Conservation (phyloP, 2,888 invertebrate genomes). For the Drosophila cognata region DNA sequence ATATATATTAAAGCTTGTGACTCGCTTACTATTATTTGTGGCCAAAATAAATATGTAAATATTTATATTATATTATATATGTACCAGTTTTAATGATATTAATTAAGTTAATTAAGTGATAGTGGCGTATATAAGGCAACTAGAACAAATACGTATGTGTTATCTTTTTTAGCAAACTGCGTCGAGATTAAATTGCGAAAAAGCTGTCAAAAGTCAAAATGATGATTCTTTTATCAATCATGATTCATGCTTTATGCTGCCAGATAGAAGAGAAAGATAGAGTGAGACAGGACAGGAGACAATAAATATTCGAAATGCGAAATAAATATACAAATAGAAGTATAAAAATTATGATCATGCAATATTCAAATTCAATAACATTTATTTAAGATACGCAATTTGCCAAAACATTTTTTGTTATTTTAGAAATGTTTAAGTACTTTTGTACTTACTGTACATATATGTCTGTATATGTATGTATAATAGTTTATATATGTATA, state of each 20-base stretch:
- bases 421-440: neutral
- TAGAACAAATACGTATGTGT: constrained; percentile 5
- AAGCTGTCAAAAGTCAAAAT: neutral
- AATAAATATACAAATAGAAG: neutral
- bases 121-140: neutral
- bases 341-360: neutral
- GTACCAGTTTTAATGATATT: neutral
- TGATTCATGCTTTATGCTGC: constrained; percentile 12
- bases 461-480: neutral
- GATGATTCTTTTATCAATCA: constrained; percentile 4
- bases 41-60: neutral
- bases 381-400: neutral
- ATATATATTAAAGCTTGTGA: constrained; percentile 19
- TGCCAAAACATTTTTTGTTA: neutral
- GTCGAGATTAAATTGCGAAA: constrained; percentile 8
- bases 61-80: neutral
- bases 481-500: neutral
- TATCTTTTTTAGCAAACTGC: constrained; percentile 10
- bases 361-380: neutral
- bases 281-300: neutral
- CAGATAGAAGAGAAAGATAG: neutral
- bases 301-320: neutral
- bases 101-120: neutral
- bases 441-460: neutral
- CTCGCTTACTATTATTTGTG: constrained; percentile 2